These are phyloP conservation scores for Echeneis naucrates DNA, from an alignment of 2,797 vertebrate genomes.

Conservation along the genomic window DNA sequence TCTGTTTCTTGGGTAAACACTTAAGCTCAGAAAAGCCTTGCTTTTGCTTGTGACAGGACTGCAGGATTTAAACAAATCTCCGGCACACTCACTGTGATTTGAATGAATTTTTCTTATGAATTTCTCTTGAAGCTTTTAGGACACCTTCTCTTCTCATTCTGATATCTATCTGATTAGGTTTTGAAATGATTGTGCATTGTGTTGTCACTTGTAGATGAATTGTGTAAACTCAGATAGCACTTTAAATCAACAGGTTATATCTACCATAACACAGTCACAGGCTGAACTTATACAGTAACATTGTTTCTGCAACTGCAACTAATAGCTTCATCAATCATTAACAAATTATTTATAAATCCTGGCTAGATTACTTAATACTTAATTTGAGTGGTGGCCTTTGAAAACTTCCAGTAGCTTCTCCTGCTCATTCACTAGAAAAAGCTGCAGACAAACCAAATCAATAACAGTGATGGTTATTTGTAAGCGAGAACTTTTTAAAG, in stretches of 20 bases:
- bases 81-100: constrained; percentile 21
- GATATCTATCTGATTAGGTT: neutral
- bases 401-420: neutral
- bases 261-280: no score
- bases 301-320: no score
- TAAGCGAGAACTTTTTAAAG: neutral
- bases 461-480: neutral
- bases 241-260: no score
- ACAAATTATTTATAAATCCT: neutral
- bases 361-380: no score
- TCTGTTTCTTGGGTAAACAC: neutral
- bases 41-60: neutral
- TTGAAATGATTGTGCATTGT: neutral
- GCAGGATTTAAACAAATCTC: neutral
- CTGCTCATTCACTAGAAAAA: neutral
- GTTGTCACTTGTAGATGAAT: neutral
- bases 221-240: neutral
- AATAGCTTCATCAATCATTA: neutral
- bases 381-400: no score
- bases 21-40: neutral
- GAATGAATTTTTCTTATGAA: constrained; percentile 21
- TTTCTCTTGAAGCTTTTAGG: neutral
- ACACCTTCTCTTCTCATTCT: neutral
- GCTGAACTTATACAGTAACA: no score
- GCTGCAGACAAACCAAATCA: neutral